Evolutionary conservation across 1,140 invertebrate genomes (phyloP), one percentile per base, ranked within the genome.

Genomic region (Aphidius ervi): DNA sequence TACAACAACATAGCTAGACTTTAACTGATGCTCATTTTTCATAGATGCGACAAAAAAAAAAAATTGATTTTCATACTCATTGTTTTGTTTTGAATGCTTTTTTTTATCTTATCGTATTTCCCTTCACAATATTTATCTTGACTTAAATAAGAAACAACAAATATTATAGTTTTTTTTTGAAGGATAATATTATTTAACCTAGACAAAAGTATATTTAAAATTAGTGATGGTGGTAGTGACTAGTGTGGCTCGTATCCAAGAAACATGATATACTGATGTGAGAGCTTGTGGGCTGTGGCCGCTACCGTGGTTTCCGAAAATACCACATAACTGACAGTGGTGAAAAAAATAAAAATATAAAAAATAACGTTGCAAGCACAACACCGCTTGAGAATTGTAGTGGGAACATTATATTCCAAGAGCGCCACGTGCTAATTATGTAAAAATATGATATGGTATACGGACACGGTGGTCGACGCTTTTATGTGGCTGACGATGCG

Each of bases 381-480:
- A 54, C 74, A 73, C 72, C 69, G 43, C 45, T 9, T 10, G 37
- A 45, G 31, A 46, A 37, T 47, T 39, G 37, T n/a, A 31, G 46
- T 45, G 37, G 68, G 70, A 74, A 79, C 74, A 65, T 71, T 74
- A 75, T 68, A 69, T 61, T 63, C 64, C 55, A 23, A 65, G 65
- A 74, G 70, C 69, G 74, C 73, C 74, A 74, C 74, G 74, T 77
- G 77, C 73, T 80, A 79, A 80, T 79, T 80, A 78, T 78, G 75
- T 72, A 79, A 79, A 79, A 79, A 80, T 80, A 78, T 73, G 74
- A 77, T 74, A 73, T 66, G 75, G 73, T 76, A 70, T 69, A 39
- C 49, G 65, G 65, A 63, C 70, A 69, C 64, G 69, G 70, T 69
- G 61, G 67, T 67, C 59, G 66, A 60, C 54, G 67, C 70, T 75